Base-by-base conservation (phyloP, 2,113 vertebrate species). In the Morone chrysops region DNA sequence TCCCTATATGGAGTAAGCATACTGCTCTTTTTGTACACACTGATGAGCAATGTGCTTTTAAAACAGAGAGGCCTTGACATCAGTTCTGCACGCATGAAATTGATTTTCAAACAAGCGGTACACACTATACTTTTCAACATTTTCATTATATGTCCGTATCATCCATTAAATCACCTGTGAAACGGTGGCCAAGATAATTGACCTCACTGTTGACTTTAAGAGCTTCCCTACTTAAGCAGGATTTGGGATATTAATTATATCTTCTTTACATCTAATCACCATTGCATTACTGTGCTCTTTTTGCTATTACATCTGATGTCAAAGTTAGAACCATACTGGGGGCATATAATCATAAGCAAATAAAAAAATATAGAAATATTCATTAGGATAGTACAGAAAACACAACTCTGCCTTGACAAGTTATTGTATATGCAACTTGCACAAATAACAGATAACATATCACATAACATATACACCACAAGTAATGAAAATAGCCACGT, bases 311-410 rank as follows among this genome's bases (percentile, higher is more conserved):
- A 66, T 25, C n/a, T 50, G 6, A 51, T 18, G 36, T 41, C 51
- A 65, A 10, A 57, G 31, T 45, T 66, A 76, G 50, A 63, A 45
- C 13, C 54, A 31, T 31, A 31, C 31, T 41, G 50, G 57, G 41
- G 36, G 40, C 5, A 31, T 57, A n/a, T 40, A 22, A 13, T 50
- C 13, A 57, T 38, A 22, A 62, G 6, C 4, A 56, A 45, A 69
- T 61, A n/a, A n/a, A n/a, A n/a, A n/a, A n/a, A 20, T 6, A 63
- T 43, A 22, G 10, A 36, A 56, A 41, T 11, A 76, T 47, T 76
- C 47, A 82, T 74, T 38, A 9, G 9, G 6, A 48, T 20, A 62
- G 50, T 18, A 63, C 53, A 53, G 59, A 83, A 40, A 50, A 22
- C 14, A 61, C 12, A 59, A 31, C 10, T 11, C 38, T 47, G 57